Percentiles rank a stretch among this genome's conserved stretches.
Conservation (phyloP, 35 echinoderm and acorn worm genomes). For the Holothuria glaberrima region DNA sequence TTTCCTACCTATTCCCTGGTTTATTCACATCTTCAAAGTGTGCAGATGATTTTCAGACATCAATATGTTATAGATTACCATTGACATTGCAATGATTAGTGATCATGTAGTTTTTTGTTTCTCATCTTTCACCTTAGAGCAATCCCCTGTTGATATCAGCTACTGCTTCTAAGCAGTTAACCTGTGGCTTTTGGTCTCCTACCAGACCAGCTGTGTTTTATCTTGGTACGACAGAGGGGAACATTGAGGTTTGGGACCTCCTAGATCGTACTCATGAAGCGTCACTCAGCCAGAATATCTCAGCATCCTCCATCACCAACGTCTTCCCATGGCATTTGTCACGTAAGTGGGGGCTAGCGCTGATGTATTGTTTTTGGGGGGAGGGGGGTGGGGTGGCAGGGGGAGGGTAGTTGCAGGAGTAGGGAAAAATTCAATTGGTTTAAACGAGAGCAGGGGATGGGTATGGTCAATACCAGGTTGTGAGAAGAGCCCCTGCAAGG, state of each 20-base stretch:
- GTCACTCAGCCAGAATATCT: constrained; percentile 88
- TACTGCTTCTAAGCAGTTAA: constrained; percentile 74
- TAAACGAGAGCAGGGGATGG: too few relatives aligned
- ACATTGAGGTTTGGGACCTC: constrained; percentile 96
- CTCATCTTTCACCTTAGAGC: constrained; percentile 38
- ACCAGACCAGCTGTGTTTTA: constrained; percentile 88
- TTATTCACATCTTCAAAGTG: too few relatives aligned
- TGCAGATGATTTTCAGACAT: too few relatives aligned
- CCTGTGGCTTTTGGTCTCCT: constrained; percentile 84
- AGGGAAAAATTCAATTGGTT: too few relatives aligned
- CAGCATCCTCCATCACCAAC: constrained; percentile 76
- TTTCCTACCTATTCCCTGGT: too few relatives aligned
- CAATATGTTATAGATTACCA: too few relatives aligned
- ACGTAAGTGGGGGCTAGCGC: constrained; percentile 84
- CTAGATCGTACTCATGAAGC: constrained; percentile 94
- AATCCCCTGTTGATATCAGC: constrained; percentile 76
- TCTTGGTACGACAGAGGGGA: constrained; percentile 77
- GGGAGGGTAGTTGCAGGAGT: too few relatives aligned
- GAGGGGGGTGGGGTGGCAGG: too few relatives aligned
- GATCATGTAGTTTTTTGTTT: neutral
- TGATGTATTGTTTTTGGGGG: neutral
- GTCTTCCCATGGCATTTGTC: constrained; percentile 86
- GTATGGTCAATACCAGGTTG: too few relatives aligned
- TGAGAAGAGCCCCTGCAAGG: too few relatives aligned
- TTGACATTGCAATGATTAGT: too few relatives aligned